phyloP scores from a whole-genome alignment of 1,140 invertebrate genomes.

The Oryzaephilus surinamensis region DNA sequence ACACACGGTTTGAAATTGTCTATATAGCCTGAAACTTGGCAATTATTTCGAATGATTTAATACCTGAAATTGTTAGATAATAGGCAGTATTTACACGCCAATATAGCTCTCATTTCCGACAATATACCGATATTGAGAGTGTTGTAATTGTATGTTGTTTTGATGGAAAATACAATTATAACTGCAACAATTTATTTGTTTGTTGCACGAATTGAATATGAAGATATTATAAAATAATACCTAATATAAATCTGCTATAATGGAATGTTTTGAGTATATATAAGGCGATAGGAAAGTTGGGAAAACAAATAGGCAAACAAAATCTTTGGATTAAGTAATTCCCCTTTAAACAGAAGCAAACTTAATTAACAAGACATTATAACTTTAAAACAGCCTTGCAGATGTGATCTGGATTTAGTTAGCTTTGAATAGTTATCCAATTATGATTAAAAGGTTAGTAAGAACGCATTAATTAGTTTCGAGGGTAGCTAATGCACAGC shows the following conservation, averaged over 20 bases:
- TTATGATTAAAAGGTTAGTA: constrained; percentile 35
- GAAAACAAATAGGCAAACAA: constrained; percentile 21
- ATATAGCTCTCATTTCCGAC: constrained; percentile 33
- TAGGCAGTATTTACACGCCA: constrained; percentile 31
- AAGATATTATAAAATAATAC: constrained; percentile 12
- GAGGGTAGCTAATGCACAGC: constrained; percentile 27
- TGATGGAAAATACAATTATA: too few relatives aligned
- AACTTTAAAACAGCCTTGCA: constrained; percentile 27
- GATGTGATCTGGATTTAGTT: constrained; percentile 27
- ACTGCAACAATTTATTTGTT: too few relatives aligned
- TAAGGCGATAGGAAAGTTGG: constrained; percentile 15
- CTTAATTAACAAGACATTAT: constrained; percentile 34
- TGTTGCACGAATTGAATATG: constrained; percentile 14
- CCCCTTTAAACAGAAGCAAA: constrained; percentile 19
- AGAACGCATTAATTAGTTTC: constrained; percentile 34
- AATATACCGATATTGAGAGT: too few relatives aligned
- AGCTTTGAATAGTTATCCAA: constrained; percentile 31
- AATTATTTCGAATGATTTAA: constrained; percentile 34
- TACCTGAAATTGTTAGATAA: constrained; percentile 33
- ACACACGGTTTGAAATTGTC: constrained; percentile 12
- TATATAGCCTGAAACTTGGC: constrained; percentile 15
- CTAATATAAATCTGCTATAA: too few relatives aligned
- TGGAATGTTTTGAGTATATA: too few relatives aligned
- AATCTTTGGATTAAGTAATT: constrained; percentile 18
- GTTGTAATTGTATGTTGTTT: too few relatives aligned